Base-by-base conservation (phyloP, 1,140 invertebrate genomes). In the Drosophila elegans region DNA sequence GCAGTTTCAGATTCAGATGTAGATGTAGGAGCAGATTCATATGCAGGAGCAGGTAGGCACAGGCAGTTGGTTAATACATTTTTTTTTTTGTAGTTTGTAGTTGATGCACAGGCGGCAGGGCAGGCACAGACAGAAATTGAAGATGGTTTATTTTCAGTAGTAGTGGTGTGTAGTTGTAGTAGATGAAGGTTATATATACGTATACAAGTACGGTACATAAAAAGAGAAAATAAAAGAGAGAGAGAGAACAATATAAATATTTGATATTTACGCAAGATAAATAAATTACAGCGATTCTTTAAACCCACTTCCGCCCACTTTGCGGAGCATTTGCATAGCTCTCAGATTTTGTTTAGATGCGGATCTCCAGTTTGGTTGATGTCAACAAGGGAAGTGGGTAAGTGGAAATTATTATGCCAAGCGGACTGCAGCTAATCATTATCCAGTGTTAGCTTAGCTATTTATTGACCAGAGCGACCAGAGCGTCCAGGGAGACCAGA, bases 231-330 rank as follows among this genome's bases (percentile, higher is more conserved):
- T 88, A 89, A 79, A 83, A 88, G 84, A 88, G 83, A 84, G 51
- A 82, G 61, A 89, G 84, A 88, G 84, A 88, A 88, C 84, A 88
- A 88, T 88, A 88, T 88, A 89, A 88, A 89, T 88, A 89, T 88
- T 89, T 80, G 78, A 84, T 88, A 74, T 89, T 88, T 89, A 88
- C 84, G 84, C 84, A 88, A 69, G 80, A 84, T 83, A 89, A 89
- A 83, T 88, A 84, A 88, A 80, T 88, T 89, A 89, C 80, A 80
- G 66, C 51, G 74, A 64, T 75, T 82, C 74, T 53, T 53, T 13
- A 16, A 2, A 13, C 9, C 38, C 39, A 27, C 48, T 13, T 34
- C n/a, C 7, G 27, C 11, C 39, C 27, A 21, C 36, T 32, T 32
- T 46, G 62, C 44, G 46, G 39, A 68, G 62, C 69, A 71, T 84